Percentiles rank a stretch among this genome's conserved stretches.
Conservation (phyloP, 2,797 vertebrate species). For the Lutjanus campechanus region DNA sequence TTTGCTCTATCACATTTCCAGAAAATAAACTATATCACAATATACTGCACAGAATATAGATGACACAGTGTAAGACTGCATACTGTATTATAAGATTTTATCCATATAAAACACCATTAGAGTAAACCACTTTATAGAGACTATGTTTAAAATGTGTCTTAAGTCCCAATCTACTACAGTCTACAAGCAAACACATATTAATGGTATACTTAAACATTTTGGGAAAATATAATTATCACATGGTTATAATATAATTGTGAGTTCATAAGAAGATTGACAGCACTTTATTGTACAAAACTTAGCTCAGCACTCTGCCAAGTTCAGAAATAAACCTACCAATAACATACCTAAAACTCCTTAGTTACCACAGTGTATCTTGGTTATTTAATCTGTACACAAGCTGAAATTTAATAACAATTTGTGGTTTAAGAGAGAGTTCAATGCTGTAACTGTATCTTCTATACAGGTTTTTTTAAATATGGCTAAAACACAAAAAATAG, state of each 20-base stretch:
- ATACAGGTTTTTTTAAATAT: no score
- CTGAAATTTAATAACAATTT: not conserved
- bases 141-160: not conserved
- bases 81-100: not conserved
- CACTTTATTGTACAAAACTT: not conserved
- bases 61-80: not conserved
- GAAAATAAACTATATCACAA: conserved; percentile 4
- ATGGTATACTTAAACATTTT: not conserved
- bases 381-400: not conserved
- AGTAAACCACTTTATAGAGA: not conserved
- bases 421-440: not conserved
- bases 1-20: not conserved
- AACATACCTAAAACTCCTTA: not conserved
- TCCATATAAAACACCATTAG: not conserved
- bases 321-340: not conserved
- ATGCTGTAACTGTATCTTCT: no score
- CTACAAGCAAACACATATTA: not conserved
- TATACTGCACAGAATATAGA: not conserved
- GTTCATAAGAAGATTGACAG: no score
- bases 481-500: no score
- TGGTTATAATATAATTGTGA: not conserved
- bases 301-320: not conserved
- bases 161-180: not conserved
- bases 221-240: no score
- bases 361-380: not conserved